Percentiles rank a stretch among this genome's conserved stretches.
Evolutionary conservation across 2,797 vertebrate genomes (phyloP).

Genomic region (Apogon hyalosoma): DNA sequence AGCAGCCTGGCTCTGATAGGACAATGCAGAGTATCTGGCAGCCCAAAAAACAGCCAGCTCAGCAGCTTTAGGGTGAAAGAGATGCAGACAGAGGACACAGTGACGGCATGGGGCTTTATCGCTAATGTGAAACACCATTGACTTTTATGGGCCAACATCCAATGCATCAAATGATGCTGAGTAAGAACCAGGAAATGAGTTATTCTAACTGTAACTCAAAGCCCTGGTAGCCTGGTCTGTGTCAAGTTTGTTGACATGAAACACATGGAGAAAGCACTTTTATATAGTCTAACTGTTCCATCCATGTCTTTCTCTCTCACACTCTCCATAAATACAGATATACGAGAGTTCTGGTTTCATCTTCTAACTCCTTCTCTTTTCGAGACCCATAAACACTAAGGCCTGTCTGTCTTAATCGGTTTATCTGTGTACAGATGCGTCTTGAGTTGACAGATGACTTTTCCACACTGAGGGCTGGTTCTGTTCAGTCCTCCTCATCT

Average conservation of each 20-base stretch:
- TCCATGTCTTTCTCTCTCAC: background rate
- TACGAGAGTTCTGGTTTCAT: background rate
- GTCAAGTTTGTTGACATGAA: constrained; percentile 6
- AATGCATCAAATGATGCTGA: constrained; percentile 56
- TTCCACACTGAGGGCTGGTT: constrained; percentile 29
- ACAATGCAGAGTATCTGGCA: constrained; percentile 56
- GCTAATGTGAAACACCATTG: constrained; percentile 51
- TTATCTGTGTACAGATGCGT: constrained; percentile 46
- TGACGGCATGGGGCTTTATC: constrained; percentile 33
- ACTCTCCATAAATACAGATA: background rate
- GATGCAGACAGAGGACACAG: constrained; percentile 27
- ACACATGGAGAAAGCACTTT: background rate
- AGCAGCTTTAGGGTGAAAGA: constrained; percentile 59
- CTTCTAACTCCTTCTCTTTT: constrained; percentile 1
- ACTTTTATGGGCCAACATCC: constrained; percentile 45
- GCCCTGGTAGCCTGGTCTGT: background rate
- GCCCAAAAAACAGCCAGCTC: constrained; percentile 43
- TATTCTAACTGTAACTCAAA: constrained; percentile 14
- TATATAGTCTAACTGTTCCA: background rate
- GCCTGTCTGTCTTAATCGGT: constrained; percentile 48
- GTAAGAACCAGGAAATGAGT: constrained; percentile 37
- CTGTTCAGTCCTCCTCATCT: constrained; percentile 52
- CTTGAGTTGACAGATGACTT: constrained; percentile 57
- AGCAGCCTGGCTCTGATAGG: constrained; percentile 42
- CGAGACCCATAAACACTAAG: constrained; percentile 18